Evolutionary conservation across 2,888 invertebrate species (phyloP), one percentile per base, ranked within the genome.

Genomic region (Creontiades dilutus): DNA sequence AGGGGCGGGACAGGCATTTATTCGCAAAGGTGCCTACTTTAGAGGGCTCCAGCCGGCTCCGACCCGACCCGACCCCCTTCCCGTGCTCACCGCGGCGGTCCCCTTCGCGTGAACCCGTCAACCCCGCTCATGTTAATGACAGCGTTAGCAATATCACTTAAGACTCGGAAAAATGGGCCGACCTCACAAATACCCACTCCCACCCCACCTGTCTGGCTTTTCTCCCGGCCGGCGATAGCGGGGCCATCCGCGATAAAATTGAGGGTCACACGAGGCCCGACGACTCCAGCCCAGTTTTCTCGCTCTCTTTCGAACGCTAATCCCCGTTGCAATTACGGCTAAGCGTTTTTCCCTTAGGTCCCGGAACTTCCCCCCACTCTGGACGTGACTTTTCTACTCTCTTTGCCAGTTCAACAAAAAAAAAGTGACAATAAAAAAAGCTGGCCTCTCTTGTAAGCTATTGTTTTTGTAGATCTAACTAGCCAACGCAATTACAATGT

Each of bases 1-100:
- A 57, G 85, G 46, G 85, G 37, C 12, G 19, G 85, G 85, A 61
- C 52, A 52, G 52, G 37, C 61, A 85, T 85, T 85, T 85, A 85
- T 85, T 85, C 61, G 85, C 85, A 85, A 57, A 85, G 85, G 85
- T 85, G 85, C 28, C 85, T 78, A 78, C 46, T 47, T 78, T 78
- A 47, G 78, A 78, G 46, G 37, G 78, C 78, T 46, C 47, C 78
- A 78, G 46, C 47, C 37, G 19, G 46, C 78, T 46, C 78, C 75
- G 52, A 68, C 5, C 57, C 57, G 37, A 37, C 37, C 37, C 57
- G 57, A 68, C 23, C 57, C 57, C 57, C n/a, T 57, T 27, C n/a
- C 68, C 27, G 19, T 68, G 68, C 19, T 12, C 23, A 0, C n/a
- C 16, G 14, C 14, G 52, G 13, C 52, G 27, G 68, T 68, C 68